phyloP scores from a whole-genome alignment of 2,797 vertebrate genomes.

The Aphelocoma californica region DNA sequence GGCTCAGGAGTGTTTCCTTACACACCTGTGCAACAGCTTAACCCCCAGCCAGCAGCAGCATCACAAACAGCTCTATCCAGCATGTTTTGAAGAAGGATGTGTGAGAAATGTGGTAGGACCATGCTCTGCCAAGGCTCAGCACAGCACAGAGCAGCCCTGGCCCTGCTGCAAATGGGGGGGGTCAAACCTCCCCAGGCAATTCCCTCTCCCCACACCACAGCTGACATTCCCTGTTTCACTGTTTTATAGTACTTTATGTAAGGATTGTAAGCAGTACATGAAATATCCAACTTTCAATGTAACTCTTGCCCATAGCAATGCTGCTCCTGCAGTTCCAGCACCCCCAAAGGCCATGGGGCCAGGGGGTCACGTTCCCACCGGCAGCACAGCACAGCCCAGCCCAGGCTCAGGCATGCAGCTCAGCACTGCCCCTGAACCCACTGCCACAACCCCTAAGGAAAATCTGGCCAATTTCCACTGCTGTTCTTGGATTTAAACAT shows the following conservation, averaged over 20 bases:
- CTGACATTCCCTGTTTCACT: not conserved
- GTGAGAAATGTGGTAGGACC: rapidly evolving
- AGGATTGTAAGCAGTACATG: not conserved
- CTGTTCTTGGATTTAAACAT: not conserved
- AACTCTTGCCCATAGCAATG: not conserved
- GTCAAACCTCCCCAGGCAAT: not conserved
- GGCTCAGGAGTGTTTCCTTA: not conserved
- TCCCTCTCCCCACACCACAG: not conserved
- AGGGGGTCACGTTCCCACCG: rapidly evolving
- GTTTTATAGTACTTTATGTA: not conserved
- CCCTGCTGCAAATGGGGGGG: rapidly evolving
- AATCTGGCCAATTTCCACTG: not conserved
- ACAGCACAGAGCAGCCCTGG: not conserved
- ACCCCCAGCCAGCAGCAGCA: not conserved
- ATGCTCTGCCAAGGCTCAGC: not conserved
- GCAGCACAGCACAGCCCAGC: not conserved
- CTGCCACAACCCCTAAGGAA: not conserved
- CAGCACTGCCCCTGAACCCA: not conserved
- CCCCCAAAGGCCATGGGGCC: rapidly evolving
- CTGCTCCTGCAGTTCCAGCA: not conserved
- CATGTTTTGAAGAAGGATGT: not conserved
- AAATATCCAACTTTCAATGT: not conserved
- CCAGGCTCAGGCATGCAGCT: not conserved
- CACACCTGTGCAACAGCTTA: not conserved
- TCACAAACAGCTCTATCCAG: not conserved